Evolutionary conservation across 1,140 invertebrate genomes (phyloP).

Genomic region (Solen grandis): DNA sequence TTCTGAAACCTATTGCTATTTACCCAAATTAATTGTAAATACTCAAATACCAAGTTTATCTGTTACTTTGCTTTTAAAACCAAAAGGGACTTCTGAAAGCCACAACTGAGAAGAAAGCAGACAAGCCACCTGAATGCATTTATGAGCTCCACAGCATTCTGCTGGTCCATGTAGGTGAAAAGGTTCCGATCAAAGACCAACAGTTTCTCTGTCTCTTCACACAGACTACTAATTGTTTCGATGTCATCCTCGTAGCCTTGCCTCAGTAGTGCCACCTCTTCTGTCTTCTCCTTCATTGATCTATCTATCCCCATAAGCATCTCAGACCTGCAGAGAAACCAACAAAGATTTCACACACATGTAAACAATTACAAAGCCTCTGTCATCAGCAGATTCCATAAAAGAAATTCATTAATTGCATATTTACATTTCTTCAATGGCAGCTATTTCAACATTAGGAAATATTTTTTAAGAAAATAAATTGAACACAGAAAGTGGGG

Average conservation of each 20-base stretch:
- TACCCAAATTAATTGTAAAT: background rate
- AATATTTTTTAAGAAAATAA: too few relatives aligned
- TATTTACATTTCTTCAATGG: too few relatives aligned
- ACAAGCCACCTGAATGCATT: constrained; percentile 21
- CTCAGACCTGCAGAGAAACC: constrained; percentile 16
- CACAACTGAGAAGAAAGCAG: too few relatives aligned
- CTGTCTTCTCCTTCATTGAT: background rate
- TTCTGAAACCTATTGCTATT: background rate
- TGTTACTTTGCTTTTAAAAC: background rate
- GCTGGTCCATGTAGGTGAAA: background rate
- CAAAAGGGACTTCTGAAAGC: background rate
- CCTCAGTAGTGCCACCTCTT: background rate
- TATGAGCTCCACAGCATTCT: background rate
- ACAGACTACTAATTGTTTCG: background rate
- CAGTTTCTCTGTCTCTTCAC: constrained; percentile 23
- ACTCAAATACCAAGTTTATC: background rate
- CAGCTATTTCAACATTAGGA: too few relatives aligned
- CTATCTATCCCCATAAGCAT: constrained; percentile 4
- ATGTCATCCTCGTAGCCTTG: constrained; percentile 14
- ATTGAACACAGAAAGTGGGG: too few relatives aligned
- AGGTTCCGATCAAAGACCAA: background rate
- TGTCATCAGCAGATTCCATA: too few relatives aligned
- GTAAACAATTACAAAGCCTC: too few relatives aligned
- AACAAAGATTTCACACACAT: too few relatives aligned
- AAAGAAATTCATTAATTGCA: too few relatives aligned